Base-by-base conservation (phyloP, 2,888 invertebrate genomes). In the Xylota segnis region DNA sequence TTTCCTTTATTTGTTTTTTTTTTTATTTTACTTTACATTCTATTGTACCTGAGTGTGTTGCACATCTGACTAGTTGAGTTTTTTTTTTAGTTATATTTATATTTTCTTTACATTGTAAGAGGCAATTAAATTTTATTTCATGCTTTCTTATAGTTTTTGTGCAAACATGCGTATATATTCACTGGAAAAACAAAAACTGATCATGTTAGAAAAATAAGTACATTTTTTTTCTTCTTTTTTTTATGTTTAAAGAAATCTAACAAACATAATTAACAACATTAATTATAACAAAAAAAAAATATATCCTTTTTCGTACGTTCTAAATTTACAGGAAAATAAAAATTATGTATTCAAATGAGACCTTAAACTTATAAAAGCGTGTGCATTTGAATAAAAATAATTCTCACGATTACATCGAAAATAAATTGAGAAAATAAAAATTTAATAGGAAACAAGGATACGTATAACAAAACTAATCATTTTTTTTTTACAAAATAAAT, bases 21-120 rank as follows among this genome's bases (percentile, higher is more conserved):
- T 83, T 78, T 86, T n/a, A n/a, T n/a, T n/a, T 79, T 54, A 77
- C 65, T 79, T 88, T 87, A 79, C 58, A 84, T 87, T 88, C 79
- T 87, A 88, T 89, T 89, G 88, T 88, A 89, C 89, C 88, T 89
- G 89, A 89, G 89, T 88, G 88, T 88, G 89, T 89, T 89, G 88
- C 89, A 89, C 88, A 88, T 89, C 88, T 89, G 89, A 89, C 89
- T 89, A 89, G 89, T 88, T 88, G 88, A 88, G 88, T 88, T 88
- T 87, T 87, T 83, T 77, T 81, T 77, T 75, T 81, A 70, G 59
- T 87, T 75, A 68, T 82, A 72, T 52, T 78, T 61, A 68, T 66
- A 29, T 82, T 66, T 72, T 77, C 32, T 77, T 79, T 72, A 78
- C 74, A 83, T 52, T 77, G 29, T 66, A 82, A 70, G 59, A 63